These are phyloP conservation scores for Sebastes fasciatus DNA, from an alignment of 2,113 vertebrate species.

Conservation along the genomic window DNA sequence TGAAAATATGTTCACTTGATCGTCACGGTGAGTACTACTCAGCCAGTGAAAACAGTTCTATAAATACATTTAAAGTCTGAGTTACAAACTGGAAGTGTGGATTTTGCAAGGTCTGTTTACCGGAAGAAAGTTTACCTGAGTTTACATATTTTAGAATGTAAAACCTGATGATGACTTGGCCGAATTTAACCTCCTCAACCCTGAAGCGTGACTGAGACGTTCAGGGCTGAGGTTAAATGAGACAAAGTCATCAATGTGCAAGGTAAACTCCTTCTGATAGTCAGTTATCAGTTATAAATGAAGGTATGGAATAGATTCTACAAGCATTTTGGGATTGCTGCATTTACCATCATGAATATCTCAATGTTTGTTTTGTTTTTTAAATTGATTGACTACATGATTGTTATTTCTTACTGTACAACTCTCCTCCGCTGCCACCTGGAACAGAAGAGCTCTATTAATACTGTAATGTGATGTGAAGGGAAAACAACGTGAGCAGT, in stretches of 20 bases:
- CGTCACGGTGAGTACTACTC: background rate
- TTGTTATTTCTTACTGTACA: slow-evolving; percentile 49
- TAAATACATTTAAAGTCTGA: background rate
- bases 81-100: background rate
- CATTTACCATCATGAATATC: background rate
- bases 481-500: slow-evolving; percentile 52
- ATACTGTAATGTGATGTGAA: slow-evolving; percentile 63
- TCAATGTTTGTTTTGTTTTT: slow-evolving; percentile 14
- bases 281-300: background rate
- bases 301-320: background rate
- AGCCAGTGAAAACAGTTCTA: background rate
- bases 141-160: background rate
- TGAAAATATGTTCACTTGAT: background rate
- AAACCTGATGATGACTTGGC: background rate
- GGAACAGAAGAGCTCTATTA: slow-evolving; percentile 53
- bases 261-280: background rate
- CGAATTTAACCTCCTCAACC: background rate
- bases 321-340: background rate
- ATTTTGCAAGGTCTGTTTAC: background rate
- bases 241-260: background rate
- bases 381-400: slow-evolving; percentile 29
- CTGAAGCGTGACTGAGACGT: background rate
- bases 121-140: background rate
- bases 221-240: background rate
- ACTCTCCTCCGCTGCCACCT: slow-evolving; percentile 15